These are phyloP conservation scores for Caenorhabditis tropicalis DNA, from an alignment of 1,140 invertebrate genomes.

Conservation along the genomic window DNA sequence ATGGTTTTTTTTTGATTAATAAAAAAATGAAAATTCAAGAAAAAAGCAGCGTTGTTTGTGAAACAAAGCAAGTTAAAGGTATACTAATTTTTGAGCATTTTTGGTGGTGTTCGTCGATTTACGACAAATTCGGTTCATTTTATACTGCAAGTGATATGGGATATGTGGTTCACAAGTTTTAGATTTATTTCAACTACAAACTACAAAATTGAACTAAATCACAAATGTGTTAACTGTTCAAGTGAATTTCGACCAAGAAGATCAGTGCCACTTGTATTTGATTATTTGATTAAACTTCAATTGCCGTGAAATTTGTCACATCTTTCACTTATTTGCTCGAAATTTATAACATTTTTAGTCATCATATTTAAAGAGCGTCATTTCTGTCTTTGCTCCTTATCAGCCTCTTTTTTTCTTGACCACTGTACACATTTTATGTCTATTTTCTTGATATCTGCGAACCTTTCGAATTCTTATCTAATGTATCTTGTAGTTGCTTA, in stretches of 20 bases:
- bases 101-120: no score
- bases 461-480: background rate
- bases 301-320: background rate
- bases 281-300: constrained; percentile 15
- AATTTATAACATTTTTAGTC: constrained; percentile 4
- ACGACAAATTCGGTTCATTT: no score
- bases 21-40: no score
- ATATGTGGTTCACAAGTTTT: no score
- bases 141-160: no score
- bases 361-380: constrained; percentile 19
- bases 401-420: background rate
- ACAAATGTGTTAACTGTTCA: background rate
- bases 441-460: constrained; percentile 2
- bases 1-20: no score
- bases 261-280: constrained; percentile 6
- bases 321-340: constrained; percentile 22
- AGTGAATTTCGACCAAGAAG: background rate
- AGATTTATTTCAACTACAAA: no score
- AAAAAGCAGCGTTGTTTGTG: no score
- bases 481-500: constrained; percentile 24
- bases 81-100: no score
- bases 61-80: no score
- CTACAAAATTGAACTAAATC: background rate
- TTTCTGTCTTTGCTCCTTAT: background rate
- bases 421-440: background rate